Percentiles rank a stretch among this genome's conserved stretches.
phyloP scores from a whole-genome alignment of 2,113 vertebrate species.

The Sisor rabdophorus region DNA sequence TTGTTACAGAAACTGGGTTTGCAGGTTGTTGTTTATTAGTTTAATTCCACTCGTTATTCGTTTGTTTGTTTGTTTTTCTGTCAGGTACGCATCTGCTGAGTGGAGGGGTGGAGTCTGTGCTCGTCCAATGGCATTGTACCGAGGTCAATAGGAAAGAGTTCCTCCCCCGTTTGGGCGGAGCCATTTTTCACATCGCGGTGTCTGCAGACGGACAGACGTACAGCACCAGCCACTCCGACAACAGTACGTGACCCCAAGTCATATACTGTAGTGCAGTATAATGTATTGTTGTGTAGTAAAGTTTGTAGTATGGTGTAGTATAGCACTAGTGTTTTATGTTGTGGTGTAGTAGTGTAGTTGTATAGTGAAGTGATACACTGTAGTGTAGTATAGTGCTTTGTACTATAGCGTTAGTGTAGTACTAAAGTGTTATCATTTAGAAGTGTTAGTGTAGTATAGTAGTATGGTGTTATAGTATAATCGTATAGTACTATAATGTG shows the following conservation, averaged over 20 bases:
- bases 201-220: slow-evolving; percentile 80
- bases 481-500: too few relatives aligned
- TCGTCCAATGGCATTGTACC: slow-evolving; percentile 83
- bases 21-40: neutral
- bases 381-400: too few relatives aligned
- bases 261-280: too few relatives aligned
- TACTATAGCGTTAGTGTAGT: too few relatives aligned
- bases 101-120: slow-evolving; percentile 86
- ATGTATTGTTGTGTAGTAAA: too few relatives aligned
- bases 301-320: too few relatives aligned
- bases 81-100: slow-evolving; percentile 86
- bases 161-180: slow-evolving; percentile 83
- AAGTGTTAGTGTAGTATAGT: too few relatives aligned
- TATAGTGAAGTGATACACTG: too few relatives aligned
- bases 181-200: slow-evolving; percentile 79
- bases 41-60: neutral
- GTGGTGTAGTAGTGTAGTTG: too few relatives aligned
- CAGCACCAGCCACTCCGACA: slow-evolving; percentile 86
- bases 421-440: too few relatives aligned
- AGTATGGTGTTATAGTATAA: too few relatives aligned
- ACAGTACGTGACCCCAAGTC: slow-evolving; percentile 57
- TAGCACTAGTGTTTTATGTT: too few relatives aligned
- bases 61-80: neutral
- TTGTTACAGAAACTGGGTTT: neutral
- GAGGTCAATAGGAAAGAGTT: slow-evolving; percentile 78